phyloP scores from a whole-genome alignment of 2,797 vertebrate genomes.

The Centropyge bicolor region DNA sequence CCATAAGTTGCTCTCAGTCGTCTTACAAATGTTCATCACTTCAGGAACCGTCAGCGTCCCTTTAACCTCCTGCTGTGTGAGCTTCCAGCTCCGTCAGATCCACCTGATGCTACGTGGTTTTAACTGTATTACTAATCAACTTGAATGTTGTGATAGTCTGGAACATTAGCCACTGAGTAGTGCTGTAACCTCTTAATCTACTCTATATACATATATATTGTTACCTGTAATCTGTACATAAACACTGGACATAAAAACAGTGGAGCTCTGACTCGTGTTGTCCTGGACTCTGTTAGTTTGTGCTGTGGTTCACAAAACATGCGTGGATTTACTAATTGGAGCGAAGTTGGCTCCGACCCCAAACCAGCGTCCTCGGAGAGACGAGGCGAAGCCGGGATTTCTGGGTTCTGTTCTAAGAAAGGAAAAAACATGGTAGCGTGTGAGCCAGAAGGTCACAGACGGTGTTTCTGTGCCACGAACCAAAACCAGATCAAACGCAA shows the following conservation, averaged over 20 bases:
- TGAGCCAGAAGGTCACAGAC: no score
- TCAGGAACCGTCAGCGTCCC: constrained; percentile 43
- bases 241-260: constrained; percentile 38
- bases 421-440: no score
- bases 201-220: constrained; percentile 38
- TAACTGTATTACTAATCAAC: constrained; percentile 83
- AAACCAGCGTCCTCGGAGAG: no score
- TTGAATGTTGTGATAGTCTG: constrained; percentile 83
- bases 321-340: no score
- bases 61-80: constrained; percentile 64
- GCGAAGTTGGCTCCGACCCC: no score
- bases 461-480: no score
- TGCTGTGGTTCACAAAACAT: background rate
- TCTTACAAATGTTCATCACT: no score
- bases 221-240: constrained; percentile 69
- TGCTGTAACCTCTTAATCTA: constrained; percentile 69
- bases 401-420: no score
- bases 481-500: no score
- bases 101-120: constrained; percentile 49
- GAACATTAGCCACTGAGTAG: constrained; percentile 69
- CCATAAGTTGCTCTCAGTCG: no score
- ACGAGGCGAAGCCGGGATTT: no score
- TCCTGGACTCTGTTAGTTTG: background rate
- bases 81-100: constrained; percentile 36
- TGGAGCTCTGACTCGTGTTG: background rate